A percentile compares a stretch with the other conserved stretches of the same genome.
phyloP scores from a whole-genome alignment of 2,888 invertebrate species.

The Metalampra italica region DNA sequence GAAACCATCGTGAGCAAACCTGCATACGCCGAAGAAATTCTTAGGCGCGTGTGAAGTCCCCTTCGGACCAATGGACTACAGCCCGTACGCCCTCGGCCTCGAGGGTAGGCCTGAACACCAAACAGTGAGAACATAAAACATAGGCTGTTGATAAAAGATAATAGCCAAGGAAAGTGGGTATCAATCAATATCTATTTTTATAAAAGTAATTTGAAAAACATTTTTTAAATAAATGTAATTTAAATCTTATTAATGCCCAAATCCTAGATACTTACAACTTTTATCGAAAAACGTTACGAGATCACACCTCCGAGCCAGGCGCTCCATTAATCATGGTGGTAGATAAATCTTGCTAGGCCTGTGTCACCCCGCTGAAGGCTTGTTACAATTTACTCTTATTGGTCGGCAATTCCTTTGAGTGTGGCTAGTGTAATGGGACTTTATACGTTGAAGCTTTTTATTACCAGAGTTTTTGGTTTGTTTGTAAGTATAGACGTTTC shows the following conservation, averaged over 20 bases:
- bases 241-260: not conserved
- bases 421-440: not conserved
- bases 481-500: no score
- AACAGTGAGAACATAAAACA: no score
- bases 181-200: no score
- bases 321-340: conserved; percentile 2
- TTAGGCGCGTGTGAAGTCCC: no score
- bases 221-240: not conserved
- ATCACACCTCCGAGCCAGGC: not conserved
- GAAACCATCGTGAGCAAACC: no score
- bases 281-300: not conserved
- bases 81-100: no score
- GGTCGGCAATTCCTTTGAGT: not conserved
- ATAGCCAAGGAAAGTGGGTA: no score
- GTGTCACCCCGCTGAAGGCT: not conserved
- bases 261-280: not conserved
- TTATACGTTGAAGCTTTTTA: no score
- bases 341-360: conserved; percentile 2
- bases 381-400: not conserved
- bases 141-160: no score
- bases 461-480: not conserved
- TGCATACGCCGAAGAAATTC: no score
- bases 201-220: not conserved
- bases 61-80: no score
- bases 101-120: no score